Base-by-base conservation (phyloP, 2,888 invertebrate species). In the Gandaritis pyraliata region DNA sequence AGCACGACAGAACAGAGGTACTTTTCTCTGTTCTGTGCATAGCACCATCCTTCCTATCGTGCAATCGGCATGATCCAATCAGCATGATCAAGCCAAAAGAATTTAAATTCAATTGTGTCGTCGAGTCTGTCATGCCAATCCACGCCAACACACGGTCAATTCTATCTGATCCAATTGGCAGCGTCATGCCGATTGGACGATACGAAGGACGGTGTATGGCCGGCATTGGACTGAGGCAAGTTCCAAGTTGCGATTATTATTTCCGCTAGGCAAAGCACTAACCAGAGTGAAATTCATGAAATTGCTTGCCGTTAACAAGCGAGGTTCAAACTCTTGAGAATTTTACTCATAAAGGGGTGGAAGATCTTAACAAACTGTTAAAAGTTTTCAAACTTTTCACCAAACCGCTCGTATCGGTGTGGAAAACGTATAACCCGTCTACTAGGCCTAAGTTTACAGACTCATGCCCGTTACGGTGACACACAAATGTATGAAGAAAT, bases 251-350 rank as follows among this genome's bases (percentile, higher is more conserved):
- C 16, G 41, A 41, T 43, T 16, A 16, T 43, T 16, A 8, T 43
- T 43, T 16, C 16, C 16, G 16, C 33, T 33, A 43, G 16, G 16
- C 43, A 43, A 43, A 43, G 43, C 43, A 43, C 43, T 16, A 43
- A 43, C 16, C 43, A 53, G 15, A 57, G 74, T 76, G 74, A 72
- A 33, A 46, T 18, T 10, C 33, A 43, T 45, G 43, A 53, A 53
- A 43, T 33, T 30, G 51, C 13, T 30, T n/a, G 16, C 4, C 4
- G 29, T n/a, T 39, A 18, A 23, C 15, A 38, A 23, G 36, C 33
- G 38, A n/a, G 50, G 13, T 51, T 12, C 23, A 48, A 48, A 51
- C 39, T 41, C 41, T 39, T 39, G 16, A 33, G 43, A 53, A 5
- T 53, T 53, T 45, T 16, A 53, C 43, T 15, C 53, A 53, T 53